Evolutionary conservation across 2,113 vertebrate species (phyloP).

Genomic region (Ptilorrhoa leucosticta): DNA sequence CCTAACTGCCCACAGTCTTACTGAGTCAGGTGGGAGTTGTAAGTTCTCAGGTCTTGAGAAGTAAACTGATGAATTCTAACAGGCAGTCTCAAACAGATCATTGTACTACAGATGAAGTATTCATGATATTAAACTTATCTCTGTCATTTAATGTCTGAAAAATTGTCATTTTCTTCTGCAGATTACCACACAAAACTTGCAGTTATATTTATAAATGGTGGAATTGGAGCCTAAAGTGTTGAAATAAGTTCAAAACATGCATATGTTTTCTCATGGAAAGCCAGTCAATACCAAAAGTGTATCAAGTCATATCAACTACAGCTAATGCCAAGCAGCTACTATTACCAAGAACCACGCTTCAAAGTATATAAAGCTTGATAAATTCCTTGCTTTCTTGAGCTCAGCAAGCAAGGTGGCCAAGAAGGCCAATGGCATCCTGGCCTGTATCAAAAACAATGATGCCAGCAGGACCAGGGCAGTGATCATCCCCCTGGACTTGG

Average conservation of each 20-base stretch:
- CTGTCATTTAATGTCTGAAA: not conserved
- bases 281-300: not conserved
- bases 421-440: not conserved
- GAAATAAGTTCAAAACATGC: not conserved
- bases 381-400: not conserved
- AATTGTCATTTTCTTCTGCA: not conserved
- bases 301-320: not conserved
- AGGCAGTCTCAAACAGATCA: not conserved
- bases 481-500: too few relatives aligned
- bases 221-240: not conserved
- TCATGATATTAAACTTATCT: not conserved
- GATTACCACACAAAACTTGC: not conserved
- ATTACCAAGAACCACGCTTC: not conserved
- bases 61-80: not conserved
- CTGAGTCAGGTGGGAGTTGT: not conserved
- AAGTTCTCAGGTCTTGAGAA: not conserved
- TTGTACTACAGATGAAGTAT: not conserved
- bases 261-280: not conserved
- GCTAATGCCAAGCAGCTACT: not conserved
- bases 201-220: not conserved
- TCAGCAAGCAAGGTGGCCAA: not conserved
- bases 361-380: not conserved
- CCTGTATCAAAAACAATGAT: not conserved
- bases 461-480: not conserved
- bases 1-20: not conserved